Evolutionary conservation across 2,888 invertebrate species (phyloP), one percentile per base, ranked within the genome.

Genomic region (Plemyria rubiginata): DNA sequence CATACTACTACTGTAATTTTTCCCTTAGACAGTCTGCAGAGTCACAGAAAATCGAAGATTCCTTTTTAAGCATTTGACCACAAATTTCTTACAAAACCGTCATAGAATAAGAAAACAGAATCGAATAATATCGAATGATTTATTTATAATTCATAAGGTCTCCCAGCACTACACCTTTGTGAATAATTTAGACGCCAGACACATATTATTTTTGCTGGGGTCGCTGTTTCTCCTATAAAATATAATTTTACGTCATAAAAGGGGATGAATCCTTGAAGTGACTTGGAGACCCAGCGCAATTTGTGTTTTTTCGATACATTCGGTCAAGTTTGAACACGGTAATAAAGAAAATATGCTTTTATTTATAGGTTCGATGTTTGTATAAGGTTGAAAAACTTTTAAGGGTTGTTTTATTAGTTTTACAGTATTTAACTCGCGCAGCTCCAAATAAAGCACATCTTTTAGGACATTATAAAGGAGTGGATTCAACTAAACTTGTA

Each of bases 191-290:
- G 79, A 74, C 68, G 76, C 73, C 75, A 85, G 84, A 83, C 82
- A 83, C 83, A 80, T 88, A 88, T 88, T 89, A 90, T 90, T 88
- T 90, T 90, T 88, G 87, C 80, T 84, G 78, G 87, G 86, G 84
- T 81, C 77, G 65, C 70, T 80, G 84, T 85, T 86, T 84, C 85
- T 83, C 79, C 82, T 79, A 85, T 85, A 87, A 86, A 88, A 87
- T 87, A 88, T 84, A 75, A 82, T 84, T 80, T 79, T 76, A 73
- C 77, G 79, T 63, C 76, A 73, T 70, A 69, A 76, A 78, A 76
- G 74, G 77, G 79, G 76, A 78, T 70, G 72, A 73, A 81, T 76
- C 78, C 73, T 79, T 70, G 67, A 75, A 74, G 75, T 71, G 61
- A 64, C 63, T 59, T 32, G 36, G 67, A 43, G 43, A 45, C 64